These are phyloP conservation scores for Poeciliopsis gracilis DNA, from an alignment of 2,797 vertebrate species.

Conservation along the genomic window DNA sequence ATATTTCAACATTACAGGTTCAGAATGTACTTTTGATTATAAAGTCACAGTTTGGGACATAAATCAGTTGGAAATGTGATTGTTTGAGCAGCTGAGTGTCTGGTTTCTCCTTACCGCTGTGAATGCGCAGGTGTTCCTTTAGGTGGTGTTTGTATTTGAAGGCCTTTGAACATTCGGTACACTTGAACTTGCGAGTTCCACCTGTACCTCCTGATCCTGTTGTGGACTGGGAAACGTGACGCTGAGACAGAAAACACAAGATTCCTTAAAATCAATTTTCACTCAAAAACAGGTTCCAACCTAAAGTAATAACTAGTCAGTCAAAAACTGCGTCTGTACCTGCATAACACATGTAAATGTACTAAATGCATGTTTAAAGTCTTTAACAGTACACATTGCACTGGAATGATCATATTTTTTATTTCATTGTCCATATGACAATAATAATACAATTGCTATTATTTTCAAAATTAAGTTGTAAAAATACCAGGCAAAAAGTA, in stretches of 20 bases:
- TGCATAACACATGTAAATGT: too few relatives aligned
- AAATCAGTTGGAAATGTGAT: neutral
- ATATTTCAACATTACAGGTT: too few relatives aligned
- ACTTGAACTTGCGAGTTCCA: constrained; percentile 96
- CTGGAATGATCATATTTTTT: too few relatives aligned
- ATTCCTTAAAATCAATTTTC: neutral
- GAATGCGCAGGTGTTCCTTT: constrained; percentile 98
- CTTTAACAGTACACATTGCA: too few relatives aligned
- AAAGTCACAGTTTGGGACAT: too few relatives aligned
- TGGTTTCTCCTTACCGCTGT: constrained; percentile 89
- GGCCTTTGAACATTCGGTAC: constrained; percentile 97
- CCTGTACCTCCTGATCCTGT: constrained; percentile 83
- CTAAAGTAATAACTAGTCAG: too few relatives aligned
- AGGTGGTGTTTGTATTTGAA: constrained; percentile 99
- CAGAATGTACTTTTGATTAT: too few relatives aligned
- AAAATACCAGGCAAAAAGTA: neutral
- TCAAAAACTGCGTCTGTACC: too few relatives aligned
- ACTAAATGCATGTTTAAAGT: too few relatives aligned
- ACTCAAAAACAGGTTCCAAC: neutral
- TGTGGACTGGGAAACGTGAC: constrained; percentile 88
- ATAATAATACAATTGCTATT: too few relatives aligned
- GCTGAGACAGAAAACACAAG: constrained; percentile 73
- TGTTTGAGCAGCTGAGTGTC: neutral
- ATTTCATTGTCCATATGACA: too few relatives aligned
- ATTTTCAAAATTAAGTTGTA: neutral